A percentile compares a stretch with the other conserved stretches of the same genome.
Evolutionary conservation across 2,888 invertebrate species (phyloP).

Genomic region (Chesias legatella): DNA sequence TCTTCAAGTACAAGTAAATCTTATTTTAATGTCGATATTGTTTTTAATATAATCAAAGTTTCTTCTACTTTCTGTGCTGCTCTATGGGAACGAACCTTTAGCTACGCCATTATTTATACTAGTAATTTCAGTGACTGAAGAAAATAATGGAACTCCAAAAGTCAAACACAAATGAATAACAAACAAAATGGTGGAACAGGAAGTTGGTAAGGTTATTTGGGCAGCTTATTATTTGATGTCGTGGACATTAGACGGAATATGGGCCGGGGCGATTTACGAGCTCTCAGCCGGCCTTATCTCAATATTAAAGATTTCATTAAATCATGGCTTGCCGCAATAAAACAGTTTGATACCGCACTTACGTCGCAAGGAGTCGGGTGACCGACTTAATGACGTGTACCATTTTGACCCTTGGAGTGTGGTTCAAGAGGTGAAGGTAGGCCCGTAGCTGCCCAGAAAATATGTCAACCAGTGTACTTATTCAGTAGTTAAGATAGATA

Average conservation of each 20-base stretch:
- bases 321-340: conserved; percentile 73
- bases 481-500: no score
- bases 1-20: no score
- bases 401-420: conserved; percentile 47
- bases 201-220: conserved; percentile 21
- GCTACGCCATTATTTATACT: no score
- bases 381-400: conserved; percentile 71
- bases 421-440: conserved; percentile 28
- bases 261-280: conserved; percentile 64
- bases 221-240: conserved; percentile 35
- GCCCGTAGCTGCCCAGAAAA: neutral
- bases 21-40: no score
- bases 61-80: no score
- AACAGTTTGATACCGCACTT: conserved; percentile 77
- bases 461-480: neutral
- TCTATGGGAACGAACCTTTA: no score
- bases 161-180: conserved; percentile 24
- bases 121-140: neutral
- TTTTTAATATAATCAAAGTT: no score
- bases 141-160: neutral
- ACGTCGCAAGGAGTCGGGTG: conserved; percentile 62
- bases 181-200: conserved; percentile 23
- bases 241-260: conserved; percentile 51
- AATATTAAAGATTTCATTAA: conserved; percentile 79
- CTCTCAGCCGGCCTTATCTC: conserved; percentile 55